A percentile compares a stretch with the other conserved stretches of the same genome.
These are phyloP conservation scores for Athrips mouffetella DNA, from an alignment of 2,888 invertebrate species.

Conservation along the genomic window DNA sequence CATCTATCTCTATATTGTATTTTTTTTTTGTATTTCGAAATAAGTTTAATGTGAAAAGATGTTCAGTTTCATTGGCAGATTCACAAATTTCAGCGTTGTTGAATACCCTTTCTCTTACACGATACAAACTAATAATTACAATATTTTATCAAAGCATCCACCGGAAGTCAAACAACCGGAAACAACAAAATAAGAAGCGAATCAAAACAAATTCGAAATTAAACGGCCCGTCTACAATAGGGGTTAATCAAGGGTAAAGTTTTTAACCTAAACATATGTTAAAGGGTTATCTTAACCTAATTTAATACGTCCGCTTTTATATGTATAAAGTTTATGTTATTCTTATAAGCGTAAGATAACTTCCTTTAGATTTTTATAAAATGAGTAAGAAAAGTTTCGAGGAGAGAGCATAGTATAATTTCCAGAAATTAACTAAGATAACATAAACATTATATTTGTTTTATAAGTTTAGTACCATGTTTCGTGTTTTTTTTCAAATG, in stretches of 20 bases:
- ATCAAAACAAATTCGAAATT: constrained; percentile 74
- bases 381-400: not conserved
- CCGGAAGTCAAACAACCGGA: constrained; percentile 53
- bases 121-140: too few relatives aligned
- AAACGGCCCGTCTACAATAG: constrained; percentile 55
- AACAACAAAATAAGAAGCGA: constrained; percentile 43
- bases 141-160: constrained; percentile 28
- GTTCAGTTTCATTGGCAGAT: too few relatives aligned
- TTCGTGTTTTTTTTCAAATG: too few relatives aligned
- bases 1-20: too few relatives aligned
- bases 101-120: too few relatives aligned
- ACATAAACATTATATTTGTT: too few relatives aligned
- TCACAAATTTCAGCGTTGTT: too few relatives aligned
- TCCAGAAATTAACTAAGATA: too few relatives aligned
- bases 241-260: constrained; percentile 50
- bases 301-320: constrained; percentile 68
- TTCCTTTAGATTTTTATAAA: constrained; percentile 42
- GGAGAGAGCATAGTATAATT: constrained; percentile 2
- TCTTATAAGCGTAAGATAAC: constrained; percentile 70
- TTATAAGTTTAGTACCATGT: too few relatives aligned
- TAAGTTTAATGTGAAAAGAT: too few relatives aligned
- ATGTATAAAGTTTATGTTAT: constrained; percentile 57
- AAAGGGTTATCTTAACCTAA: constrained; percentile 75
- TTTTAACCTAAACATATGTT: constrained; percentile 57
- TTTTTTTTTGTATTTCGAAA: too few relatives aligned